These are phyloP conservation scores for Barypeithes pellucidus DNA, from an alignment of 2,888 invertebrate species.

Conservation along the genomic window DNA sequence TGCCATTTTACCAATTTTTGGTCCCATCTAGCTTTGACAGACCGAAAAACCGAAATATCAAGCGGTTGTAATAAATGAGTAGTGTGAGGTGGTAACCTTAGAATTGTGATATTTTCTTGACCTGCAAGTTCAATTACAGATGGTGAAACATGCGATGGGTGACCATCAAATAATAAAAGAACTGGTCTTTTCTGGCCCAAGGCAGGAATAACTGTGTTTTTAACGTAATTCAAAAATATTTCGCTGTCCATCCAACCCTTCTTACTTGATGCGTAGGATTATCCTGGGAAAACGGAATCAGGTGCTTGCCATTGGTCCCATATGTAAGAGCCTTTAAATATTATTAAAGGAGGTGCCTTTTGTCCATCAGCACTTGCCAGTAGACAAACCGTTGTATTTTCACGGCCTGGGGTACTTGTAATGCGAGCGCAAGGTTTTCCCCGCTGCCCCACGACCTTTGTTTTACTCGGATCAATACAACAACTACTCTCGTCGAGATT, in stretches of 20 bases:
- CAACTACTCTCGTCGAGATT: conserved; percentile 3
- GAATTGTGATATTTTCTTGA: conserved; percentile 21
- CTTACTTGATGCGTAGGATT: conserved; percentile 60
- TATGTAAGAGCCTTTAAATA: conserved; percentile 63
- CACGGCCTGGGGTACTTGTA: conserved; percentile 26
- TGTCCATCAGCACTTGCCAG: conserved; percentile 57
- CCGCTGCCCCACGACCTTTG: conserved; percentile 20
- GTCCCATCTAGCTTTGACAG: conserved; percentile 53
- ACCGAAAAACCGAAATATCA: conserved; percentile 55
- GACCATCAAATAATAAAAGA: conserved; percentile 20
- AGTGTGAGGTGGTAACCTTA: conserved; percentile 55
- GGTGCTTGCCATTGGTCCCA: conserved; percentile 64
- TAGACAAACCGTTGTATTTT: no score
- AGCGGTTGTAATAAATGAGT: conserved; percentile 58
- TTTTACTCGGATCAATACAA: conserved; percentile 17
- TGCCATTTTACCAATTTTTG: conserved; percentile 52
- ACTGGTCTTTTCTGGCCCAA: conserved; percentile 54
- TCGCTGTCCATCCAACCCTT: conserved; percentile 62
- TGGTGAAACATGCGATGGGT: neutral
- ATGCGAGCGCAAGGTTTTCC: conserved; percentile 5
- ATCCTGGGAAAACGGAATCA: conserved; percentile 57
- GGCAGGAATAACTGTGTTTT: conserved; percentile 52
- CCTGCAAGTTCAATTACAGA: neutral
- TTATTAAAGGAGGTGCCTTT: conserved; percentile 63
- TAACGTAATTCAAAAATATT: conserved; percentile 60